phyloP scores from a whole-genome alignment of 35 echinoderm and acorn worm genomes.

The Strongylocentrotus purpuratus region DNA sequence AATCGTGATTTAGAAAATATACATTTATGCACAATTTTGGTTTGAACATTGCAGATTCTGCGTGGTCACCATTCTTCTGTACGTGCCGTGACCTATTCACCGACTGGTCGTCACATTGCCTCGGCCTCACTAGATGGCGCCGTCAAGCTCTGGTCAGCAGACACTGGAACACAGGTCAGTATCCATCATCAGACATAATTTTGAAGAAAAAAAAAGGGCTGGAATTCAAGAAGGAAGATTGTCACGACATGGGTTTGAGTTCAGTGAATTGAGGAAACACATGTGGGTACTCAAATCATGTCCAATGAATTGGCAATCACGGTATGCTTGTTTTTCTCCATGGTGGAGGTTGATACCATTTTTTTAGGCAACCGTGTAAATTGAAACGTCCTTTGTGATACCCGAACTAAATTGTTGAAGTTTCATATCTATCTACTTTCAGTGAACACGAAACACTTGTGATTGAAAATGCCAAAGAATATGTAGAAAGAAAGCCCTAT shows the following conservation, averaged over 20 bases:
- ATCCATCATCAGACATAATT: neutral
- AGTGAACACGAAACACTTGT: no score
- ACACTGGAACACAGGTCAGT: slow-evolving; percentile 86
- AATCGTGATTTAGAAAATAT: no score
- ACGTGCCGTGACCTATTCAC: slow-evolving; percentile 85
- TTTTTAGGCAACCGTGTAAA: no score
- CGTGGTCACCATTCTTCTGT: slow-evolving; percentile 91
- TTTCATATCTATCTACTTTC: no score
- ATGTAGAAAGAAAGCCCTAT: no score
- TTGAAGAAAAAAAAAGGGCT: neutral
- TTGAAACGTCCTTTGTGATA: no score
- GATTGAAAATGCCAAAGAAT: no score
- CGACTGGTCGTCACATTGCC: slow-evolving; percentile 84
- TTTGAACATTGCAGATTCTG: slow-evolving; percentile 67
- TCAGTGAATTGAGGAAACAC: neutral
- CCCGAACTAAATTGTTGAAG: no score
- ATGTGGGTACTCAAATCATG: neutral
- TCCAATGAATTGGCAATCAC: no score
- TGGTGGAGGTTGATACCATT: no score
- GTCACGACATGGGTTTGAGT: neutral
- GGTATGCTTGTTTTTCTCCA: no score
- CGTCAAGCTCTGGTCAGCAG: slow-evolving; percentile 94
- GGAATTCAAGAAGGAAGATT: neutral
- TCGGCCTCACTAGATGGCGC: slow-evolving; percentile 90
- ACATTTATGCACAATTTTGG: neutral